Conservation (phyloP, 2,797 vertebrate genomes). For the Xiphorhynchus erythropygius region DNA sequence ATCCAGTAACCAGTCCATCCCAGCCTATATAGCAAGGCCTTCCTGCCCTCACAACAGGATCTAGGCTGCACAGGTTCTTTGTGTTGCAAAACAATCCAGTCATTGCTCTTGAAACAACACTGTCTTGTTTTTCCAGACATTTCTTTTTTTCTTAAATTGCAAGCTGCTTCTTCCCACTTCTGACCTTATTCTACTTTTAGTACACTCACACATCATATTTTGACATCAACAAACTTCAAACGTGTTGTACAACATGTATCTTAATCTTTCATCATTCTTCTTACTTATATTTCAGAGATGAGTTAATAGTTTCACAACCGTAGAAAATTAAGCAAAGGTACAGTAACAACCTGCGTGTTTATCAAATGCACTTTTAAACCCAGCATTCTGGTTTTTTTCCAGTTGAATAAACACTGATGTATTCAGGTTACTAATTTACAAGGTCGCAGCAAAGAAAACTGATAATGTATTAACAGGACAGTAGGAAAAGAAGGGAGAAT, state of each 20-base stretch:
- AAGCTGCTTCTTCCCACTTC: neutral
- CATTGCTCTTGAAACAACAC: neutral
- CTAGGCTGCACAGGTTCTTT: neutral
- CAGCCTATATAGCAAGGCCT: neutral
- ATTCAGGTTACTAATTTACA: neutral
- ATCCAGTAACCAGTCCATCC: neutral
- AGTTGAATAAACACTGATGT: neutral
- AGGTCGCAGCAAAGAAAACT: neutral
- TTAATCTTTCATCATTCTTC: neutral
- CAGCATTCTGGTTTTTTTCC: neutral
- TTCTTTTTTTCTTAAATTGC: neutral
- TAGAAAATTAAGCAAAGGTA: neutral
- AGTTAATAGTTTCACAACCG: neutral
- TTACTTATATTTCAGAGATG: neutral
- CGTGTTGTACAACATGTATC: neutral
- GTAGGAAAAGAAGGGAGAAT: neutral
- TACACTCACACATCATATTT: neutral
- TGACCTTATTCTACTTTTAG: neutral
- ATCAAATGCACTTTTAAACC: neutral
- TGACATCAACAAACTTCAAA: neutral
- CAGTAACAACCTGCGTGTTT: neutral
- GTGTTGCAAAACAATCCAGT: neutral
- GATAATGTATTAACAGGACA: neutral
- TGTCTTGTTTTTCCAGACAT: neutral
- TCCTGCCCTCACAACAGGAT: neutral